These are phyloP conservation scores for Fistularia tabacaria DNA, from an alignment of 2,797 vertebrate genomes.

Conservation along the genomic window DNA sequence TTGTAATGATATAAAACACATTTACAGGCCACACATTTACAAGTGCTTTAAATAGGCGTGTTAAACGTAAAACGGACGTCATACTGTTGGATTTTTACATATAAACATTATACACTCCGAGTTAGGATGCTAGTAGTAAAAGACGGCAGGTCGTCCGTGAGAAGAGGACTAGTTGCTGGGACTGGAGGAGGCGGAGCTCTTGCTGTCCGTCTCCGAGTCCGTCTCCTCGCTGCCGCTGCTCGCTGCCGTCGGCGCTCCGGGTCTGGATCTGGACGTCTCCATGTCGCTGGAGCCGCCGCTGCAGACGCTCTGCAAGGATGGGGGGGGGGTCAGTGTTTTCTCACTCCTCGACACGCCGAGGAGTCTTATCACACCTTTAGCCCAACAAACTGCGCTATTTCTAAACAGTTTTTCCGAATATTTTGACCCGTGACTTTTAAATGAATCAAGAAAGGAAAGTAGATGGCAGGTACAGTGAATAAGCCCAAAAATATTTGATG, in stretches of 20 bases:
- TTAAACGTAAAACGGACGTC: neutral
- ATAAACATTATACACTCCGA: slow-evolving; percentile 5
- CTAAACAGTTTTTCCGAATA: too few relatives aligned
- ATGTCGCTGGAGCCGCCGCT: neutral
- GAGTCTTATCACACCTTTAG: too few relatives aligned
- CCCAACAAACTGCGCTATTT: too few relatives aligned
- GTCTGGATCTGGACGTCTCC: slow-evolving; percentile 31
- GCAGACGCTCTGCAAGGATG: slow-evolving; percentile 1
- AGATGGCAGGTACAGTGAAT: too few relatives aligned
- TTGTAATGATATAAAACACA: slow-evolving; percentile 24
- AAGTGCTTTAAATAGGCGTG: slow-evolving; percentile 48
- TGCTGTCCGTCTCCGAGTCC: slow-evolving; percentile 68
- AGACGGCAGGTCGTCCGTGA: neutral
- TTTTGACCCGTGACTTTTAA: too few relatives aligned
- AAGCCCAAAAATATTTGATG: too few relatives aligned
- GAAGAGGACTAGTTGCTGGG: slow-evolving; percentile 44
- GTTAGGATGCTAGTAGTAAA: too few relatives aligned
- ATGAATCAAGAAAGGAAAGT: too few relatives aligned
- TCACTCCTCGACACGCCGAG: too few relatives aligned
- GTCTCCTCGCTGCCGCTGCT: slow-evolving; percentile 61
- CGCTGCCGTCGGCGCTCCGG: slow-evolving; percentile 21
- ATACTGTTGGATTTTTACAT: slow-evolving; percentile 5
- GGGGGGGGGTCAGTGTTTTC: too few relatives aligned
- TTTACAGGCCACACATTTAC: slow-evolving; percentile 13
- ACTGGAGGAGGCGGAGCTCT: slow-evolving; percentile 61